Evolutionary conservation across 2,888 invertebrate genomes (phyloP).

Genomic region (Andrena flavipes): DNA sequence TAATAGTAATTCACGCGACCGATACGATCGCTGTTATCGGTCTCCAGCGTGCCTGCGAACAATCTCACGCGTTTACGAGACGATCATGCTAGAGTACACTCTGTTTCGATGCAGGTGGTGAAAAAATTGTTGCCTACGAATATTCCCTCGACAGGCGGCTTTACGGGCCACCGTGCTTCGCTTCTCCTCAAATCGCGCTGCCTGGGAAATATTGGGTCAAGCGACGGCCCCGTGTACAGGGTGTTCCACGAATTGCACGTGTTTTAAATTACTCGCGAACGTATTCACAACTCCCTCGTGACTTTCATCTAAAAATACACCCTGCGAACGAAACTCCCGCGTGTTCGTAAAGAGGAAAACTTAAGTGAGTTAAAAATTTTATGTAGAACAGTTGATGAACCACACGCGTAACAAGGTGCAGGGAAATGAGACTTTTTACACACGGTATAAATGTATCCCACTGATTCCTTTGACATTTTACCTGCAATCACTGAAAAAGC

Average conservation of each 20-base stretch:
- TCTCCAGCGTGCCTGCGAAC: background rate
- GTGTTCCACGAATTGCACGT: slow-evolving; percentile 19
- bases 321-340: background rate
- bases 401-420: background rate
- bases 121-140: slow-evolving; percentile 1
- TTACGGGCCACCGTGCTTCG: background rate
- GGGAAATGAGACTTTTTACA: background rate
- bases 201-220: background rate
- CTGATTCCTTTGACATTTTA: background rate
- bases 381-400: background rate
- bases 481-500: background rate
- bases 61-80: background rate
- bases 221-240: background rate
- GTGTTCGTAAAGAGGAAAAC: background rate
- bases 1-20: slow-evolving; percentile 29
- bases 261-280: slow-evolving; percentile 21
- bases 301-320: slow-evolving; percentile 24
- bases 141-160: background rate
- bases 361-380: background rate
- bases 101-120: background rate
- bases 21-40: slow-evolving; percentile 2
- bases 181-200: background rate
- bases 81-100: background rate
- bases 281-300: slow-evolving; percentile 31
- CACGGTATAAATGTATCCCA: too few species aligned